These are phyloP conservation scores for Cheilosia soror DNA, from an alignment of 2,888 invertebrate genomes.

Conservation along the genomic window DNA sequence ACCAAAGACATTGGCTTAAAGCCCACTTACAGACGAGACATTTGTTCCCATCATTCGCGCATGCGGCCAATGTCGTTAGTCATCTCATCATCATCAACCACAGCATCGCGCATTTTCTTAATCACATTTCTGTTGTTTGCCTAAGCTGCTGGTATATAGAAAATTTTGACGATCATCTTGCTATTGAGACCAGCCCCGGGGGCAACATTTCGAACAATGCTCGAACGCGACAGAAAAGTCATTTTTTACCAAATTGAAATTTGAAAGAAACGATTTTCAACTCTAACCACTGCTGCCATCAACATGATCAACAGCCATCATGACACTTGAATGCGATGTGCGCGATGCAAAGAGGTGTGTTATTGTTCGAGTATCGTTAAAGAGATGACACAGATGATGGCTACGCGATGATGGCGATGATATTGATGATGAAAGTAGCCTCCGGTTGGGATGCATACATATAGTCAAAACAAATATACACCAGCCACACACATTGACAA, in stretches of 20 bases:
- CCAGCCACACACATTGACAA: background rate
- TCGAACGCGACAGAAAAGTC: slow-evolving; percentile 26
- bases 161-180: background rate
- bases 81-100: too few species aligned
- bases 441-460: background rate
- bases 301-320: slow-evolving; percentile 7
- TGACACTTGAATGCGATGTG: slow-evolving; percentile 30
- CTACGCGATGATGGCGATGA: slow-evolving; percentile 10
- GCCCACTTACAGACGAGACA: too few species aligned
- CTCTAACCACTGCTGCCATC: background rate
- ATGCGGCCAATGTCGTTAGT: too few species aligned
- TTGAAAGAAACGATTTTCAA: background rate
- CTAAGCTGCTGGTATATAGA: background rate
- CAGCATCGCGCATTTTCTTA: background rate
- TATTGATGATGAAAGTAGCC: slow-evolving; percentile 48
- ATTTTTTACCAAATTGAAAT: slow-evolving; percentile 22
- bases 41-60: too few species aligned
- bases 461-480: background rate
- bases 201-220: background rate
- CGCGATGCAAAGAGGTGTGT: slow-evolving; percentile 37
- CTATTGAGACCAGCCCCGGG: background rate
- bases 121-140: background rate
- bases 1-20: too few species aligned
- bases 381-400: slow-evolving; percentile 46
- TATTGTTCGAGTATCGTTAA: slow-evolving; percentile 27